Conservation (phyloP, 2,888 invertebrate species). For the Tenthredo notha region DNA sequence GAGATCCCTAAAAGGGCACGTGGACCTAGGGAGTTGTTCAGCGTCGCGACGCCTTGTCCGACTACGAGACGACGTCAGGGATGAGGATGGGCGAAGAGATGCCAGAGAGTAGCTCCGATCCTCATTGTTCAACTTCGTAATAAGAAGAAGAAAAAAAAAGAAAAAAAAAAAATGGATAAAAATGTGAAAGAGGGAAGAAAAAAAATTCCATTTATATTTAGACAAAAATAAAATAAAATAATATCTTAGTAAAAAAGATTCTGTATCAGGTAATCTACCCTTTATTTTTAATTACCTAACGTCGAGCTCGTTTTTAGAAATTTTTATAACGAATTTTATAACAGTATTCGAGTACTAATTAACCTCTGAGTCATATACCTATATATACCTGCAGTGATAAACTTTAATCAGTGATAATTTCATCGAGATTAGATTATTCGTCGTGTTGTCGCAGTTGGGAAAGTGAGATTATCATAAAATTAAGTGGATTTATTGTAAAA, state of each 20-base stretch:
- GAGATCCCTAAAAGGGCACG: constrained; percentile 37
- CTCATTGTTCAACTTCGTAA: constrained; percentile 11
- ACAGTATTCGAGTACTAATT: neutral
- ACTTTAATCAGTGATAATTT: neutral
- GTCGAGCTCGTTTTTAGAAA: neutral
- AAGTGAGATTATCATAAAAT: neutral
- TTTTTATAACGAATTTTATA: neutral
- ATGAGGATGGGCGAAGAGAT: neutral
- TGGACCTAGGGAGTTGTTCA: constrained; percentile 29
- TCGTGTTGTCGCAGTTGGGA: neutral
- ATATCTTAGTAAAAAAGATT: neutral
- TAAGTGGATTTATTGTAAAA: neutral
- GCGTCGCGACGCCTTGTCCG: constrained; percentile 22
- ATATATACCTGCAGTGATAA: neutral
- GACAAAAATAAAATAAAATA: neutral
- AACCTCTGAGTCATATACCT: neutral
- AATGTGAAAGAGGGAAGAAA: neutral
- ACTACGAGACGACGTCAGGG: neutral
- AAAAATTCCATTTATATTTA: neutral
- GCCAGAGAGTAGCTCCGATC: neutral
- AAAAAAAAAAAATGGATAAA: neutral
- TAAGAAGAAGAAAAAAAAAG: neutral
- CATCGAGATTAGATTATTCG: neutral
- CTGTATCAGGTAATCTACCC: neutral
- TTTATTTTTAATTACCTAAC: neutral